Evolutionary conservation across 2,113 vertebrate genomes (phyloP), one percentile per base, ranked within the genome.

Genomic region (Natator depressus): DNA sequence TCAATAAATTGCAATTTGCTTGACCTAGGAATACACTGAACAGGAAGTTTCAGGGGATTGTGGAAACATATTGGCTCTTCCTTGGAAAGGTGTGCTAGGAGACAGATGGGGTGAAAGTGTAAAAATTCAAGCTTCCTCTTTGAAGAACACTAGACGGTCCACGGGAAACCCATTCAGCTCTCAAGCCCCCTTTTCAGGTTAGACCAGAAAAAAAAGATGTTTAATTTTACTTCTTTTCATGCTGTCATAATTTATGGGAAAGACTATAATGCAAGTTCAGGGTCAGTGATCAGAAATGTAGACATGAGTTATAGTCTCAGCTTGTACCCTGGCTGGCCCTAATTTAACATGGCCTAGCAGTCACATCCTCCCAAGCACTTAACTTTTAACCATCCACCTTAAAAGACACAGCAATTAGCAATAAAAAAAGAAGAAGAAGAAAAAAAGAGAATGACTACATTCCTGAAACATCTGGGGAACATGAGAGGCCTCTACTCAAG

Each of bases 401-500:
- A 95, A 97, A 97, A 97, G 84, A 95, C 1, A 89, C 79, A 95
- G 85, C 91, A 97, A 97, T 98, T 96, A 97, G 59, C 50, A 80
- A 95, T 91, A 80, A 89, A 84, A 82, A 85, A 55, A 89, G 42
- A 55, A 42, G 42, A 80, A 69, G 89, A 69, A 69, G 46, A 80
- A 65, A 82, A n/a, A 31, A 25, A 96, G 85, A 92, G 83, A 95
- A 94, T 65, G 5, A 95, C 91, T 93, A 76, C 96, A 96, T 98
- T 98, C 92, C 89, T 96, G 89, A 97, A 94, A 98, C 96, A 98
- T 98, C 97, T 97, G 97, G 96, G 90, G 84, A 88, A 94, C 91
- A 95, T 46, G 72, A 96, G 89, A 98, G 87, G 75, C 72, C 93
- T 94, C 90, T 80, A 82, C 62, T 92, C 55, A 89, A 97, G 91